Evolutionary conservation across 2,888 invertebrate species (phyloP).

Genomic region (Clepsis dumicolana): DNA sequence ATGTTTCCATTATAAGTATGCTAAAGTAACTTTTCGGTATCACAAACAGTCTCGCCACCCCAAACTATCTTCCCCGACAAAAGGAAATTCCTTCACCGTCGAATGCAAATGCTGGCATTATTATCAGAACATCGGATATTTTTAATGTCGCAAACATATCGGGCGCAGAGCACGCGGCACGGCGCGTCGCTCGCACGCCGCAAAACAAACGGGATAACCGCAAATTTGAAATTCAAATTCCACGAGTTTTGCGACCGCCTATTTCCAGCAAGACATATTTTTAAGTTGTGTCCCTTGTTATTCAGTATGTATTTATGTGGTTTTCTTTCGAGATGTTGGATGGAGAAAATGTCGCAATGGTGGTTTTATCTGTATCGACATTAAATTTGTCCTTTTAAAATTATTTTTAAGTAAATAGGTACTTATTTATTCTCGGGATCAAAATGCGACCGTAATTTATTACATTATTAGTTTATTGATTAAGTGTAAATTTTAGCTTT

Average conservation of each 20-base stretch:
- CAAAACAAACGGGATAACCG: conserved; percentile 51
- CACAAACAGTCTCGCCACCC: neutral
- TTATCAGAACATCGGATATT: conserved; percentile 36
- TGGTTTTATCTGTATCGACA: neutral
- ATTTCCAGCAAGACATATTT: conserved; percentile 32
- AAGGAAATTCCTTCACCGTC: neutral
- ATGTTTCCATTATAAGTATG: no score
- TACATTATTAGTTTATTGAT: no score
- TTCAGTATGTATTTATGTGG: conserved; percentile 17
- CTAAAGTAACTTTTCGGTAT: neutral
- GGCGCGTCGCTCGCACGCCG: conserved; percentile 45
- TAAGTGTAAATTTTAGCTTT: no score
- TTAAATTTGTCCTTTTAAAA: neutral
- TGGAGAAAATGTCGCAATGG: no score
- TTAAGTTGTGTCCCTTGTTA: conserved; percentile 27
- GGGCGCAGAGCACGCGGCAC: conserved; percentile 36
- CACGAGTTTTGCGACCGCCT: conserved; percentile 43
- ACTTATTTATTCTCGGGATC: no score
- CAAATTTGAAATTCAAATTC: conserved; percentile 56
- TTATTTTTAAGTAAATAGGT: no score
- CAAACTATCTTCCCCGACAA: neutral
- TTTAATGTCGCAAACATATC: conserved; percentile 43
- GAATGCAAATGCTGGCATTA: conserved; percentile 2
- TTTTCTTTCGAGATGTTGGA: neutral
- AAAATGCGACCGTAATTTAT: no score